Base-by-base conservation (phyloP, 2,888 invertebrate genomes). In the Selenia dentaria region DNA sequence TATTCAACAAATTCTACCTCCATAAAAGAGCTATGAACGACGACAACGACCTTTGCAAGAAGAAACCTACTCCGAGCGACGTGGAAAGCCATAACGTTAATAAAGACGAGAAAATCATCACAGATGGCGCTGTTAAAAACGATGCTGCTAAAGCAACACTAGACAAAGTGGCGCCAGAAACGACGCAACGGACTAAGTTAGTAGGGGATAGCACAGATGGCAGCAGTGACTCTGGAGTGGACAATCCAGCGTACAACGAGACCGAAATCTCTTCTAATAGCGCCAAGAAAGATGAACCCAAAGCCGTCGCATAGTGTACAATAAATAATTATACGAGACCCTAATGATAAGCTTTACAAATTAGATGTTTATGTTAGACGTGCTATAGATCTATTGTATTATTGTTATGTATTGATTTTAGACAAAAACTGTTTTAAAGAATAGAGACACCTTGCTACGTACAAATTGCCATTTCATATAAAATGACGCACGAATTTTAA, bases 1-100 rank as follows among this genome's bases (percentile, higher is more conserved):
- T 93, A 8, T 94, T 95, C 73, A 95, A 95, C 72, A 84, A 91
- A 43, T 87, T 92, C 42, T 95, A 93, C 69, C 84, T 95, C 61
- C 91, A 91, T 22, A 92, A 92, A 55, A 79, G 92, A 31, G 89
- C 92, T 0, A 83, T 87, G 0, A 74, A 78, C 35, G 91, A 91
- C 48, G 91, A 91, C 9, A 92, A 91, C 63, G 93, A 93, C 62
- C 90, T 92, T 59, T 92, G 91, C 41, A 93, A 93, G 62, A 92
- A 92, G 57, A 82, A 84, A 1, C 40, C 32, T 1, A 73, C 83
- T 43, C 59, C 64, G 6, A 45, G 62, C 24, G 88, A 91, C 50
- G 59, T 88, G 3, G 89, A 90, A 65, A 66, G 73, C 33, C 70
- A 62, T 37, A 83, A 84, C 9, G 59, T 62, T 11, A 59, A 44